These are phyloP conservation scores for Sebastes glaucus DNA, from an alignment of 2,797 vertebrate genomes.

Conservation along the genomic window DNA sequence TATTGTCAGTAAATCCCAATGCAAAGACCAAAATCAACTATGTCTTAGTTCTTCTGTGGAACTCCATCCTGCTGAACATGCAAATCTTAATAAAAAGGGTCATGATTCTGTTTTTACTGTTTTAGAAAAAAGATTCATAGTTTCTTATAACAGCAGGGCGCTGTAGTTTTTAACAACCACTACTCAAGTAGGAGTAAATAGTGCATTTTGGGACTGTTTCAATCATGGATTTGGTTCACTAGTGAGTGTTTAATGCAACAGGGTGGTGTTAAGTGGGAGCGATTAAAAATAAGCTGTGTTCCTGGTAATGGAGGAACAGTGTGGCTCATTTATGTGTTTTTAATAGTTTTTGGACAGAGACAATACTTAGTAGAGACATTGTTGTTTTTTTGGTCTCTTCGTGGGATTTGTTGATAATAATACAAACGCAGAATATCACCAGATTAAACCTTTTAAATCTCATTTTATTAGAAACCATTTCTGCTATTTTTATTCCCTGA, in stretches of 20 bases:
- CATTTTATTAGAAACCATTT: neutral
- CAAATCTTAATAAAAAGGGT: no score
- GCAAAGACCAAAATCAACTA: neutral
- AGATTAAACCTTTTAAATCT: neutral
- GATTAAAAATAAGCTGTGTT: neutral
- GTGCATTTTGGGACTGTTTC: neutral
- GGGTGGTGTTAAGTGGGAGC: neutral
- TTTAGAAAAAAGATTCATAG: no score
- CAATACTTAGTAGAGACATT: neutral
- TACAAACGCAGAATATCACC: neutral
- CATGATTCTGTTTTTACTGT: accelerated
- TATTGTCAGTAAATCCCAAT: neutral
- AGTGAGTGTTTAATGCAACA: neutral
- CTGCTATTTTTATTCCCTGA: neutral
- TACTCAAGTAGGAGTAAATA: neutral
- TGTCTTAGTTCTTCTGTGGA: neutral
- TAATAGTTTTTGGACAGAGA: neutral
- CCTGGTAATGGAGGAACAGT: neutral
- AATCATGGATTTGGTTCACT: neutral
- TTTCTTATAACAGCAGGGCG: no score
- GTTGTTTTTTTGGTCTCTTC: neutral
- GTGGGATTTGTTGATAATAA: neutral
- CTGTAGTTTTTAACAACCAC: neutral
- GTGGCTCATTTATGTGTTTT: neutral
- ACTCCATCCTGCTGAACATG: no score